These are phyloP conservation scores for Phallusia fumigata DNA, from an alignment of 23 tunicate species.

Conservation along the genomic window DNA sequence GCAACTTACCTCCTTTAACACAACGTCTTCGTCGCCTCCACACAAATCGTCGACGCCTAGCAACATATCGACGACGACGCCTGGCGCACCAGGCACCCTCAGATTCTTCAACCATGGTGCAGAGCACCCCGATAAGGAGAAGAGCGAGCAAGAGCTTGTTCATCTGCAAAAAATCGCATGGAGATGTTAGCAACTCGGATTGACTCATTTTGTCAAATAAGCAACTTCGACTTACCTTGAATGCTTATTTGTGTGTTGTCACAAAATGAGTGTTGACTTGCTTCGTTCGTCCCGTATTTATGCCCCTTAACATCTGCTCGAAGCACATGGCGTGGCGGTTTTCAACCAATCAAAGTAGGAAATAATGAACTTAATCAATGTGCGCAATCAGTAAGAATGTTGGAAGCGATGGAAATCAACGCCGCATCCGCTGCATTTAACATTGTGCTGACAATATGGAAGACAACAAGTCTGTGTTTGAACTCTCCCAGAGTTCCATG, in stretches of 20 bases:
- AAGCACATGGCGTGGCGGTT: too few relatives aligned
- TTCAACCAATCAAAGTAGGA: too few relatives aligned
- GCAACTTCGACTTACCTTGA: not conserved
- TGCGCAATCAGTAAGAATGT: too few relatives aligned
- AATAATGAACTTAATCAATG: too few relatives aligned
- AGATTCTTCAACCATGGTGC: slow-evolving; percentile 9
- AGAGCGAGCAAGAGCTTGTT: slow-evolving; percentile 9
- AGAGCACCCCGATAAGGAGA: not conserved
- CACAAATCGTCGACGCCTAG: not conserved
- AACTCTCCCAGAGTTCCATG: too few relatives aligned
- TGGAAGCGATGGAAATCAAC: too few relatives aligned
- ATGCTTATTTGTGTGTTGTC: not conserved
- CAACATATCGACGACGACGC: not conserved
- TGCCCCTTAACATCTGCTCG: not conserved
- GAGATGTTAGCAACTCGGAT: not conserved
- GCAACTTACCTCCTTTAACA: not conserved
- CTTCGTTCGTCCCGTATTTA: not conserved
- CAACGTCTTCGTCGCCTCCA: slow-evolving; percentile 2
- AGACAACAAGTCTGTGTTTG: too few relatives aligned
- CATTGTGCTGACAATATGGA: too few relatives aligned
- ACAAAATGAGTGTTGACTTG: not conserved
- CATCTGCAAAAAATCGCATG: not conserved
- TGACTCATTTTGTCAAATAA: not conserved
- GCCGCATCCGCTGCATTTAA: too few relatives aligned
- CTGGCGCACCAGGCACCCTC: not conserved